Evolutionary conservation across 2,888 invertebrate species (phyloP).

Genomic region (Nemotelus nigrinus): DNA sequence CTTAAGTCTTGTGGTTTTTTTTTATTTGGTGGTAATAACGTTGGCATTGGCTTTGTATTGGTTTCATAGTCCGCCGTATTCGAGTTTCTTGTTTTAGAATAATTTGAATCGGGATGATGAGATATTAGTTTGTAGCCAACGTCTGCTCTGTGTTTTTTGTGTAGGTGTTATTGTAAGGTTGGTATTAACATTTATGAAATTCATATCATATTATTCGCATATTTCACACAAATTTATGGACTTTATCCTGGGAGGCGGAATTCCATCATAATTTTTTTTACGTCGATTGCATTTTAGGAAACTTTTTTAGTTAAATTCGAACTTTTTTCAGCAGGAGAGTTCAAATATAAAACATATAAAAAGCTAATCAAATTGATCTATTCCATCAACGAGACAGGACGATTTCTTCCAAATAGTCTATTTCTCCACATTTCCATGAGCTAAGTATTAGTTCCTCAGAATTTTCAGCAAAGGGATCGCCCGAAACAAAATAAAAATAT

Average conservation of each 20-base stretch:
- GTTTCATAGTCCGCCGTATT: background rate
- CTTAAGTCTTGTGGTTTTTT: slow-evolving; percentile 32
- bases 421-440: too few species aligned
- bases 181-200: slow-evolving; percentile 36
- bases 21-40: background rate
- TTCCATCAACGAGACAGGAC: too few species aligned
- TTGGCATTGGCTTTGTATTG: background rate
- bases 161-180: background rate
- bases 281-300: too few species aligned
- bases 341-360: too few species aligned
- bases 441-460: too few species aligned
- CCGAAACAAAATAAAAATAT: too few species aligned
- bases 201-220: slow-evolving; percentile 26
- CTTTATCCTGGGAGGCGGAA: background rate
- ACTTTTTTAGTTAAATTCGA: too few species aligned
- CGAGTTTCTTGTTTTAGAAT: background rate
- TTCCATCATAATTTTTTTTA: too few species aligned
- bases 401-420: too few species aligned
- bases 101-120: background rate
- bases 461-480: too few species aligned
- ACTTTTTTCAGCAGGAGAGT: too few species aligned
- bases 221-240: slow-evolving; percentile 31
- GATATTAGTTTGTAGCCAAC: background rate
- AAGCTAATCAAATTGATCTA: too few species aligned
- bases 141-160: slow-evolving; percentile 5